These are phyloP conservation scores for Antedon mediterranea DNA, from an alignment of 53 echinoderm and acorn worm genomes.

Conservation along the genomic window DNA sequence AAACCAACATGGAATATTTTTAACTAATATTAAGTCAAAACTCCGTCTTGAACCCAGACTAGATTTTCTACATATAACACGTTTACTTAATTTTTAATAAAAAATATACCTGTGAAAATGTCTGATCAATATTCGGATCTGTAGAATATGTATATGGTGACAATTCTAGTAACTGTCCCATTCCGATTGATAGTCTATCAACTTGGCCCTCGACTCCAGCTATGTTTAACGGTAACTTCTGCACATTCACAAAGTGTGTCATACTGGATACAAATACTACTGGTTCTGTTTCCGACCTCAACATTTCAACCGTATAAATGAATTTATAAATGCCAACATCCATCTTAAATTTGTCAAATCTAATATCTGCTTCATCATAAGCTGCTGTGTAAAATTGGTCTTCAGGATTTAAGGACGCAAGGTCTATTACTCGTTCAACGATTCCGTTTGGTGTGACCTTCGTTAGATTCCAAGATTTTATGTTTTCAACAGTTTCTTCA, in stretches of 20 bases:
- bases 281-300: not conserved
- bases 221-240: not conserved
- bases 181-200: not conserved
- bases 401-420: not conserved
- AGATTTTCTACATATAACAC: too few species aligned
- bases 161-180: not conserved
- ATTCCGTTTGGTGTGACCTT: not conserved
- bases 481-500: not conserved
- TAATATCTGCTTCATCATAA: not conserved
- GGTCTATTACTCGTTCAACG: not conserved
- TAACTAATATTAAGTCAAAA: too few species aligned
- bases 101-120: not conserved
- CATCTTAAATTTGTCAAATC: not conserved
- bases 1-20: too few species aligned
- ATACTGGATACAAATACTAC: not conserved
- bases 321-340: not conserved
- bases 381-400: not conserved
- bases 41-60: too few species aligned
- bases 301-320: not conserved
- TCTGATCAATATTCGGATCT: not conserved
- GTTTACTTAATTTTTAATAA: too few species aligned
- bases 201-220: not conserved
- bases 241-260: not conserved
- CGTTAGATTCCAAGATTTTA: not conserved
- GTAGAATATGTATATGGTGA: not conserved